A percentile compares a stretch with the other conserved stretches of the same genome.
These are phyloP conservation scores for Tetramorium alpestre DNA, from an alignment of 1,140 invertebrate genomes.

Conservation along the genomic window DNA sequence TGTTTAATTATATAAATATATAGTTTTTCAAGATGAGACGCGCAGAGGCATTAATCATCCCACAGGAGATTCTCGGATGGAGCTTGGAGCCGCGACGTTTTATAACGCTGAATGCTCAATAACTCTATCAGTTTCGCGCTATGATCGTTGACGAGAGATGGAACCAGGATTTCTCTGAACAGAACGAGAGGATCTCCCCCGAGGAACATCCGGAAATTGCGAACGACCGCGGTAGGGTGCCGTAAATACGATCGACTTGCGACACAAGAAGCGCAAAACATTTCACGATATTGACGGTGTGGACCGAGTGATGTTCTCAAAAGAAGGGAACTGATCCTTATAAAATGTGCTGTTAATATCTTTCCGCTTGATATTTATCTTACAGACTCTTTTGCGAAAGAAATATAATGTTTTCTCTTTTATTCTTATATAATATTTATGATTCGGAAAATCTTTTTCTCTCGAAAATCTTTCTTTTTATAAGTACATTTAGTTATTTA, in stretches of 20 bases:
- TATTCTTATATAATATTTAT: not conserved
- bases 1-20: constrained; percentile 10
- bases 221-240: not conserved
- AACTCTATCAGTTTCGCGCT: not conserved
- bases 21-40: not conserved
- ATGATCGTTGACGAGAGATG: constrained; percentile 11
- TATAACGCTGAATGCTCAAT: constrained; percentile 6
- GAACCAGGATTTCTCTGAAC: not conserved
- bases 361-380: not conserved
- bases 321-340: not conserved
- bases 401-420: not conserved
- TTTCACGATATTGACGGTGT: not conserved
- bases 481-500: too few species aligned
- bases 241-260: constrained; percentile 31
- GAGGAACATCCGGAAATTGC: constrained; percentile 7
- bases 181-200: not conserved
- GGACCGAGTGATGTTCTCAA: not conserved
- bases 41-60: constrained; percentile 12
- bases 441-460: not conserved
- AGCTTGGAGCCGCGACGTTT: not conserved
- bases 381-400: too few species aligned
- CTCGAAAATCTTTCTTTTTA: not conserved
- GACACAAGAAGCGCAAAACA: constrained; percentile 37
- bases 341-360: not conserved
- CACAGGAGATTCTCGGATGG: not conserved